Evolutionary conservation across 2,113 vertebrate species (phyloP).

Genomic region (Craseonycteris thonglongyai): DNA sequence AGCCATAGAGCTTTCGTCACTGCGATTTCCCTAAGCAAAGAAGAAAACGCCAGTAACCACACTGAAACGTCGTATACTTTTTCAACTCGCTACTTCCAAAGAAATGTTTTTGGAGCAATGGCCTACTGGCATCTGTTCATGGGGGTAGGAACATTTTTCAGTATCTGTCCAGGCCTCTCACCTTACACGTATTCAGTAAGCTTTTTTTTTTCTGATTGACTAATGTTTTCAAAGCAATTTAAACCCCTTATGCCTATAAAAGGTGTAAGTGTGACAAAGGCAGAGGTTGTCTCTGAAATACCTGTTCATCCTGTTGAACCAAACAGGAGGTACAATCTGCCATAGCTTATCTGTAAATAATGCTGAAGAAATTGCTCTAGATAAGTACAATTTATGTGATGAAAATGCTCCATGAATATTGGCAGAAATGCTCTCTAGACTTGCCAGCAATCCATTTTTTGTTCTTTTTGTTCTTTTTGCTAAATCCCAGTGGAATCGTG

Average conservation of each 20-base stretch:
- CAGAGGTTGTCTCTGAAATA: background rate
- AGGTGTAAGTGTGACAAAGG: background rate
- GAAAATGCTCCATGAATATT: background rate
- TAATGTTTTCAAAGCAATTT: background rate
- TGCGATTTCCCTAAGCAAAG: background rate
- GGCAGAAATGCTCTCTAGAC: background rate
- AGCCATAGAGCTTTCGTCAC: background rate
- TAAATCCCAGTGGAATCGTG: background rate
- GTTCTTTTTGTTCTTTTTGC: constrained; percentile 4
- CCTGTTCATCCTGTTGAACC: background rate
- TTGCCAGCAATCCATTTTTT: background rate
- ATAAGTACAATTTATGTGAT: background rate
- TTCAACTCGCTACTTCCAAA: background rate
- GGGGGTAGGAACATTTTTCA: background rate
- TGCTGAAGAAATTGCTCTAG: background rate
- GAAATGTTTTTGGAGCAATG: background rate
- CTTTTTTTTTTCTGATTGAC: background rate
- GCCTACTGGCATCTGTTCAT: background rate
- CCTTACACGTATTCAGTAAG: background rate
- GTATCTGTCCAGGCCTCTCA: background rate
- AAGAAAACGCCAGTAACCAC: background rate
- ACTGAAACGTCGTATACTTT: background rate
- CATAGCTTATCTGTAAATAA: background rate
- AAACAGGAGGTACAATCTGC: background rate
- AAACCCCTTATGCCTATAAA: background rate